These are phyloP conservation scores for Radopholus similis DNA, from an alignment of 1,140 invertebrate genomes.

Conservation along the genomic window DNA sequence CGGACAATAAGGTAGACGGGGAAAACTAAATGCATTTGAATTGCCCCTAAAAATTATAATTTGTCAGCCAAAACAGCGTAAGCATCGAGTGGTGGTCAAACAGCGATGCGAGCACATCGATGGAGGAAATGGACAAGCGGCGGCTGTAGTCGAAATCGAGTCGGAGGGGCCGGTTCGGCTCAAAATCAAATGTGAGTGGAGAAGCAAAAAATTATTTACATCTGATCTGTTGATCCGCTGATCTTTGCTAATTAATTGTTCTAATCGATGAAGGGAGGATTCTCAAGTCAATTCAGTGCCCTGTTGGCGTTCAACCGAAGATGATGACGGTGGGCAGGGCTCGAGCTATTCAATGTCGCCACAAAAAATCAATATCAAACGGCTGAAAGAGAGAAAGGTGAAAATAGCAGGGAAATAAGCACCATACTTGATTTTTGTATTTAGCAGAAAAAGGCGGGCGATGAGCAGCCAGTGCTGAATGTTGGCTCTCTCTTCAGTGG, in stretches of 20 bases:
- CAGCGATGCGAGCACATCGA: background rate
- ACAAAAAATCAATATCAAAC: background rate
- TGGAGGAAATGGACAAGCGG: background rate
- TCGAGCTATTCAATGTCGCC: background rate
- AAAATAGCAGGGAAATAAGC: background rate
- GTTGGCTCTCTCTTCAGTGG: slow-evolving; percentile 3
- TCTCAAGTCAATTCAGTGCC: background rate
- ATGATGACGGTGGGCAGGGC: background rate
- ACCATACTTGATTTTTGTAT: background rate
- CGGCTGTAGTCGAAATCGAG: background rate
- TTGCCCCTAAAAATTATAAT: background rate
- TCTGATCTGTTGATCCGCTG: too few relatives aligned
- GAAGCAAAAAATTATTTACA: background rate
- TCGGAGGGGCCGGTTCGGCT: background rate
- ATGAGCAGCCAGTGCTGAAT: slow-evolving; percentile 4
- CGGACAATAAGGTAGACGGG: background rate
- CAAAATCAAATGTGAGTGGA: slow-evolving; percentile 16
- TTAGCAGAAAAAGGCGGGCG: background rate
- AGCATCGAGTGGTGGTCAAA: background rate
- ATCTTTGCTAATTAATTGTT: too few relatives aligned
- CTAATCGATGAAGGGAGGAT: background rate
- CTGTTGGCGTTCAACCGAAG: background rate
- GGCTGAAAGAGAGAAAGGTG: background rate
- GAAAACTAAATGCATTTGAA: background rate
- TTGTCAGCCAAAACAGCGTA: background rate